Percentiles rank a stretch among this genome's conserved stretches.
phyloP scores from a whole-genome alignment of 2,888 invertebrate genomes.

The Phyllotreta cruciferae region DNA sequence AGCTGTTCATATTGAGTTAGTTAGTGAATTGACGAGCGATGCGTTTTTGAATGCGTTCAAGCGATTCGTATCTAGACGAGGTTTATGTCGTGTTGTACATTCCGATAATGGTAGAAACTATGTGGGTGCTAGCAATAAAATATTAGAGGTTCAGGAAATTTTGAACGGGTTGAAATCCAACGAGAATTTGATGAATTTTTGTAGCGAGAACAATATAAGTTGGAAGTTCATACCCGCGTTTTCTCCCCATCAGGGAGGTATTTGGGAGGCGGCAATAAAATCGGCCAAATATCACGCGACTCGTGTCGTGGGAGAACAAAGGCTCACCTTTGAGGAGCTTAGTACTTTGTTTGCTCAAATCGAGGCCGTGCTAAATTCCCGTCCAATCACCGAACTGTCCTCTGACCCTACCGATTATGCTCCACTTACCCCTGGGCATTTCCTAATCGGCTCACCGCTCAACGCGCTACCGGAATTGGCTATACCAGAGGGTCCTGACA shows the following conservation, averaged over 20 bases:
- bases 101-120: conserved; percentile 17
- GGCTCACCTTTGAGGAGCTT: conserved; percentile 12
- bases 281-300: conserved; percentile 22
- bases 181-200: too few relatives aligned
- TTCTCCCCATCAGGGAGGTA: neutral
- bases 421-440: neutral
- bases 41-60: conserved; percentile 21
- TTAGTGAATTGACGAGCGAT: neutral
- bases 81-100: conserved; percentile 4
- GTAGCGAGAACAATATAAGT: too few relatives aligned
- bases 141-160: conserved; percentile 4
- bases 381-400: conserved; percentile 2
- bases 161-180: too few relatives aligned
- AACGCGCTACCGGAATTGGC: neutral
- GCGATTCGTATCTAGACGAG: conserved; percentile 16
- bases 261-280: conserved; percentile 12
- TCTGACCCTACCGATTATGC: neutral
- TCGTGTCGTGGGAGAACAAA: neutral
- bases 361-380: neutral
- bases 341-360: conserved; percentile 6
- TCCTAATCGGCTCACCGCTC: neutral
- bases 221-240: conserved; percentile 1
- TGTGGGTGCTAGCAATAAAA: conserved; percentile 1
- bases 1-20: conserved; percentile 37
- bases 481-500: neutral